These are phyloP conservation scores for Thunnus thynnus DNA, from an alignment of 2,113 vertebrate genomes.

Conservation along the genomic window DNA sequence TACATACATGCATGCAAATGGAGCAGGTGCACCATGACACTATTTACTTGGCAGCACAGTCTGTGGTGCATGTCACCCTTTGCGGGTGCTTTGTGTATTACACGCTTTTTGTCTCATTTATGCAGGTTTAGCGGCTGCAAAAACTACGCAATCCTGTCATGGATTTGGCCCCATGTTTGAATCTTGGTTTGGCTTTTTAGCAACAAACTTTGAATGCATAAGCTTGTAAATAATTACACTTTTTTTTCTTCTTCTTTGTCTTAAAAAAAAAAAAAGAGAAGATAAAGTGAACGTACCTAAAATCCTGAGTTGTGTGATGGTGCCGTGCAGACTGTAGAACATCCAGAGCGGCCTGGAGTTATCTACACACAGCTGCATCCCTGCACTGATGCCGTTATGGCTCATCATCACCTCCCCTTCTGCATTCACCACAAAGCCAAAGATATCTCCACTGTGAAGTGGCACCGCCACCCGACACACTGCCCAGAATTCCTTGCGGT, in stretches of 20 bases:
- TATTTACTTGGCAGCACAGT: no score
- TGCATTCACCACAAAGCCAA: slow-evolving; percentile 90
- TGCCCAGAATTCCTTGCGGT: slow-evolving; percentile 96
- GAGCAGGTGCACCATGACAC: no score
- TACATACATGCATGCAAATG: no score
- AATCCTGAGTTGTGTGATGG: slow-evolving; percentile 92
- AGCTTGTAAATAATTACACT: no score
- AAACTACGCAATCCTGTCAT: no score
- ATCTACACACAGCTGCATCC: slow-evolving; percentile 93
- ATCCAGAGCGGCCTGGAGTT: slow-evolving; percentile 96
- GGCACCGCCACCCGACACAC: slow-evolving; percentile 87
- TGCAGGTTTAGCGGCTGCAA: no score
- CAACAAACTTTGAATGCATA: no score
- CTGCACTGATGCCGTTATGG: slow-evolving; percentile 88
- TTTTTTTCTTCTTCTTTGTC: not conserved
- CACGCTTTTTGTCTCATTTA: no score
- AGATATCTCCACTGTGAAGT: slow-evolving; percentile 91
- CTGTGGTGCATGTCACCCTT: no score
- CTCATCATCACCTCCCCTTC: slow-evolving; percentile 93
- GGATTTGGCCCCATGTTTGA: no score
- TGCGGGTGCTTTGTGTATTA: no score
- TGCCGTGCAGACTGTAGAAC: slow-evolving; percentile 91
- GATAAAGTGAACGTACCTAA: slow-evolving; percentile 85
- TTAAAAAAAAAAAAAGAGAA: not conserved
- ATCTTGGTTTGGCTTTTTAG: no score